A percentile compares a stretch with the other conserved stretches of the same genome.
Evolutionary conservation across 2,888 invertebrate species (phyloP).

Genomic region (Eupeodes latifasciatus): DNA sequence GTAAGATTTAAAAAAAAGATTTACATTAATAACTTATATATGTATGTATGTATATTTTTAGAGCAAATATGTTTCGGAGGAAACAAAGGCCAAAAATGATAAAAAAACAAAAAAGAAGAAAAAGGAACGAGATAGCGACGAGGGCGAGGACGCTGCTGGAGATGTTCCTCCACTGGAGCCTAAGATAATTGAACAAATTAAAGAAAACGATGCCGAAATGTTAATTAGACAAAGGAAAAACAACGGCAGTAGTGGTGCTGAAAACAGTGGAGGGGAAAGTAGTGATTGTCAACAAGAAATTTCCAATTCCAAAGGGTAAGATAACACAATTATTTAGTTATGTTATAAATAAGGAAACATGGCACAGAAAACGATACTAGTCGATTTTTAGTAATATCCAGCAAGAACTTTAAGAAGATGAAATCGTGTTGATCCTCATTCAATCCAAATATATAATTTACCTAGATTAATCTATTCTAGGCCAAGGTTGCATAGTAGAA

Average conservation of each 20-base stretch:
- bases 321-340: conserved; percentile 10
- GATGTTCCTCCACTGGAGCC: conserved; percentile 82
- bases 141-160: conserved; percentile 86
- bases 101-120: conserved; percentile 87
- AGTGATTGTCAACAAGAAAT: conserved; percentile 72
- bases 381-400: too few species aligned
- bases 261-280: conserved; percentile 78
- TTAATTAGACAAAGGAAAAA: conserved; percentile 80
- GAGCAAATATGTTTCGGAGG: conserved; percentile 91
- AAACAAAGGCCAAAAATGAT: conserved; percentile 85
- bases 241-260: conserved; percentile 77
- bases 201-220: conserved; percentile 82
- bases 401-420: too few species aligned
- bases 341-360: neutral
- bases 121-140: conserved; percentile 93
- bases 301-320: conserved; percentile 82
- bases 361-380: neutral
- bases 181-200: conserved; percentile 82
- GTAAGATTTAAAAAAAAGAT: conserved; percentile 84
- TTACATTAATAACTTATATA: conserved; percentile 8
- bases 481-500: too few species aligned
- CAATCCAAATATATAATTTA: too few species aligned
- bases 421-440: too few species aligned
- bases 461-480: too few species aligned
- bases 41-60: conserved; percentile 72